Conservation (phyloP, 2,888 invertebrate species). For the Erpobdella octoculata region DNA sequence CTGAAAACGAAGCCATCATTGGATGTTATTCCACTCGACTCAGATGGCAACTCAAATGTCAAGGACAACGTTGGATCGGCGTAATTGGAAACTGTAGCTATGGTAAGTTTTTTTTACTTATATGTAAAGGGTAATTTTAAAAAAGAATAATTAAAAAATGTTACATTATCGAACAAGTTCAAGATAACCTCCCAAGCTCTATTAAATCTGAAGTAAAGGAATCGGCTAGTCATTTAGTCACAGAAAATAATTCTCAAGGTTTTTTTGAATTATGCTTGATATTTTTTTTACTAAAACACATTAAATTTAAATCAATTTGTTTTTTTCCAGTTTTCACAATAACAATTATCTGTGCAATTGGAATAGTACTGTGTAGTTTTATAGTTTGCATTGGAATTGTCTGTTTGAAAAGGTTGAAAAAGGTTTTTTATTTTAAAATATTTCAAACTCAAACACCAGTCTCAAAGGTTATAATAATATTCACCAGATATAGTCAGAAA, state of each 20-base stretch:
- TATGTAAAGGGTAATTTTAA: background rate
- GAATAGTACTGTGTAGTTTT: slow-evolving; percentile 17
- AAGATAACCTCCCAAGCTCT: too few species aligned
- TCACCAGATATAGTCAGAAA: background rate
- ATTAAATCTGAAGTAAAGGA: background rate
- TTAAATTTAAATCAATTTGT: background rate
- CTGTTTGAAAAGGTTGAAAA: slow-evolving; percentile 20
- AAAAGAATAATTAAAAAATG: background rate
- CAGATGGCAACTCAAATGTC: too few species aligned
- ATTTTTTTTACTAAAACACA: background rate
- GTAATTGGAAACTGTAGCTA: too few species aligned
- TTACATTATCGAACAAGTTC: background rate
- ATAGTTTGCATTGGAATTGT: slow-evolving; percentile 25
- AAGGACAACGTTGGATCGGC: too few species aligned
- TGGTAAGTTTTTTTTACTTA: background rate
- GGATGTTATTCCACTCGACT: slow-evolving; percentile 28
- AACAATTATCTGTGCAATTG: slow-evolving; percentile 12
- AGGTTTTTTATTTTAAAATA: background rate
- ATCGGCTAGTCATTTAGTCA: background rate
- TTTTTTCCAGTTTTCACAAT: slow-evolving; percentile 2
- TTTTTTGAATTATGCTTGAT: background rate
- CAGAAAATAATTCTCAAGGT: background rate
- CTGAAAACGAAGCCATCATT: slow-evolving; percentile 30
- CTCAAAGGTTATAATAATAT: background rate
- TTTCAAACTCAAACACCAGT: background rate